phyloP scores from a whole-genome alignment of 2,113 vertebrate species.

The Rhinogobius similis region DNA sequence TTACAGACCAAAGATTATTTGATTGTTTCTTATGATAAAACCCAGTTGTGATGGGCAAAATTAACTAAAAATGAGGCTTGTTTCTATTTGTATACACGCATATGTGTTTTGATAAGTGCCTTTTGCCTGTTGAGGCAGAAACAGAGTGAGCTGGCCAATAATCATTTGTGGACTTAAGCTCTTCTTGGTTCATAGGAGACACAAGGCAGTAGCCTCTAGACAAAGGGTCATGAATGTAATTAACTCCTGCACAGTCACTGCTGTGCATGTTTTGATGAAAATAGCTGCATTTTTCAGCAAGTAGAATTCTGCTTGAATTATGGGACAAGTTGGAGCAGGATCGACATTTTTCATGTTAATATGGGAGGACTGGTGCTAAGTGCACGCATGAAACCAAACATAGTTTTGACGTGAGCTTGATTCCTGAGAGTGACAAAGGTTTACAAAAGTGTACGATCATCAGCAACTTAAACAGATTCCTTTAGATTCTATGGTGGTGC shows the following conservation, averaged over 20 bases:
- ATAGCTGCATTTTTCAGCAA: constrained; percentile 4
- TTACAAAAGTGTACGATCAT: constrained; percentile 28
- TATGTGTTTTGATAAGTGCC: constrained; percentile 91
- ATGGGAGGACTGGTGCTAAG: constrained; percentile 9
- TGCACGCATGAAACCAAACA: background rate
- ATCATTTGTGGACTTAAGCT: constrained; percentile 81
- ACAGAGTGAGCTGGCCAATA: constrained; percentile 60
- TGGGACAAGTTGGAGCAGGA: constrained; percentile 33
- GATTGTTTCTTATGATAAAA: constrained; percentile 69
- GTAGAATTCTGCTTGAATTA: constrained; percentile 68
- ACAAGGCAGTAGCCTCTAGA: constrained; percentile 74
- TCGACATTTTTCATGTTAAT: constrained; percentile 37
- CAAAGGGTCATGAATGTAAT: constrained; percentile 86
- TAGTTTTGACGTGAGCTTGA: constrained; percentile 2
- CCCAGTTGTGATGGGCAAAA: constrained; percentile 76
- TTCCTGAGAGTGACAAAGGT: constrained; percentile 9
- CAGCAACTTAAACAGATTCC: constrained; percentile 29
- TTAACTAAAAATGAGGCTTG: constrained; percentile 68
- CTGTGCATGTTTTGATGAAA: constrained; percentile 65
- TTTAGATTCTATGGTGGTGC: constrained; percentile 51
- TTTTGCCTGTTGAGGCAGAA: constrained; percentile 78
- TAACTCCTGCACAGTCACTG: constrained; percentile 74
- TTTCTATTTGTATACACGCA: constrained; percentile 89
- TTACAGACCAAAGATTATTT: constrained; percentile 93
- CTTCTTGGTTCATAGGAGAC: constrained; percentile 82